Percentiles rank a stretch among this genome's conserved stretches.
Evolutionary conservation across 53 echinoderm and acorn worm species (phyloP).

Genomic region (Temnopleurus reevesii): DNA sequence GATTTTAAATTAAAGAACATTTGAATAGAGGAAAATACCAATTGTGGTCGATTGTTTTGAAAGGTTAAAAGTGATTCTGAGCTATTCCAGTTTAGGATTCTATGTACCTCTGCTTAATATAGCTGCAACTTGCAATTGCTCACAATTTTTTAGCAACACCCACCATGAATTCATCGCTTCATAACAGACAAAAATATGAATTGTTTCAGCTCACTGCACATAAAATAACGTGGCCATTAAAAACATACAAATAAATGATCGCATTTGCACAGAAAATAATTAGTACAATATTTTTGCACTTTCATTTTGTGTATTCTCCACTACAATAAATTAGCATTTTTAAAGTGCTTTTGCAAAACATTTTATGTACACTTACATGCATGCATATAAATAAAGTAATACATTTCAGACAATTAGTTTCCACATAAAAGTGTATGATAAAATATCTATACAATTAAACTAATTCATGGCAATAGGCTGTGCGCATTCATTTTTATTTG

Average conservation of each 20-base stretch:
- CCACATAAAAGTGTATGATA: not conserved
- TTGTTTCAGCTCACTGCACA: not conserved
- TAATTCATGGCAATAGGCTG: not conserved
- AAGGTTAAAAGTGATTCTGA: too few species aligned
- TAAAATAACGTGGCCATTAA: not conserved
- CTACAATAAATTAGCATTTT: constrained; percentile 27
- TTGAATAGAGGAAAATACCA: too few species aligned
- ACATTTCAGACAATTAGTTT: constrained; percentile 48
- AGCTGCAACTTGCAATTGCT: not conserved
- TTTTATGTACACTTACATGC: constrained; percentile 6
- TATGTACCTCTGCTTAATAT: too few species aligned
- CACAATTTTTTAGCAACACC: not conserved
- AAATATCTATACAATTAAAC: constrained; percentile 15
- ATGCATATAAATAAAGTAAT: constrained; percentile 48
- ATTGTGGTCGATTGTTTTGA: too few species aligned
- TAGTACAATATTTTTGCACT: not conserved
- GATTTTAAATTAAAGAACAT: too few species aligned
- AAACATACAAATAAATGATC: not conserved
- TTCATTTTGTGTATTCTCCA: not conserved
- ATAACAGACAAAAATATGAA: not conserved
- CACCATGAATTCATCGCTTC: too few species aligned
- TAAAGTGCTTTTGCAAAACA: constrained; percentile 30
- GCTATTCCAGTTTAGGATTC: too few species aligned
- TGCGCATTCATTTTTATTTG: not conserved
- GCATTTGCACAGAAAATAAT: not conserved